Base-by-base conservation (phyloP, 2,888 invertebrate genomes). In the Anoplius nigerrimus region DNA sequence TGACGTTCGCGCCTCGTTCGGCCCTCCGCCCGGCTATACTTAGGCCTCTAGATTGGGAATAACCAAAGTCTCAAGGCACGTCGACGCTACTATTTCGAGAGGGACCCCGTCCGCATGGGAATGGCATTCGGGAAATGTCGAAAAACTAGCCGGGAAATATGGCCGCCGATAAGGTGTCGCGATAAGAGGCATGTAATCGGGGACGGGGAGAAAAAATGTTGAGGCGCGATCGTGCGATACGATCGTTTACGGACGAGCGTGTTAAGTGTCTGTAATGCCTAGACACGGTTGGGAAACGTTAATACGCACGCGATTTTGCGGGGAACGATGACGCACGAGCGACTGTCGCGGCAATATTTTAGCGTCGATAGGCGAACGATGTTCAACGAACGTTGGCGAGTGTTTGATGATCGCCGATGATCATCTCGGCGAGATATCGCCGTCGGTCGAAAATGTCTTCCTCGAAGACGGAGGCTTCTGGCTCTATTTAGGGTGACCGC, bases 401-500 rank as follows among this genome's bases (percentile, higher is more conserved):
- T 6, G 34, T 62, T 65, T 61, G 62, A 62, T 18, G 6, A 6
- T 16, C 51, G 52, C 27, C n/a, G 60, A 66, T 55, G 66, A 71
- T 34, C 3, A 16, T 53, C 68, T 48, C 59, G 62, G 48, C 62
- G 55, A 43, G 48, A 70, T 34, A 59, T n/a, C 34, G 20, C 13
- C 66, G 69, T 65, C 66, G 73, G 69, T 60, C 71, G 69, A 76
- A 69, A 71, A 79, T 68, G 73, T 79, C 73, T 78, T 73, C 70
- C 69, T 76, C 58, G 71, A 73, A 71, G 72, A 71, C 52, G 72
- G 56, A 71, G 70, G 74, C 71, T 69, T 69, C 68, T 67, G 75
- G 78, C 81, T 79, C 81, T 84, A 84, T 83, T 84, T 84, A 82
- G 82, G 79, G 83, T 83, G 82, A 76, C 78, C 76, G 69, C 71